These are phyloP conservation scores for Prosapia bicincta DNA, from an alignment of 2,888 invertebrate genomes.

Conservation along the genomic window DNA sequence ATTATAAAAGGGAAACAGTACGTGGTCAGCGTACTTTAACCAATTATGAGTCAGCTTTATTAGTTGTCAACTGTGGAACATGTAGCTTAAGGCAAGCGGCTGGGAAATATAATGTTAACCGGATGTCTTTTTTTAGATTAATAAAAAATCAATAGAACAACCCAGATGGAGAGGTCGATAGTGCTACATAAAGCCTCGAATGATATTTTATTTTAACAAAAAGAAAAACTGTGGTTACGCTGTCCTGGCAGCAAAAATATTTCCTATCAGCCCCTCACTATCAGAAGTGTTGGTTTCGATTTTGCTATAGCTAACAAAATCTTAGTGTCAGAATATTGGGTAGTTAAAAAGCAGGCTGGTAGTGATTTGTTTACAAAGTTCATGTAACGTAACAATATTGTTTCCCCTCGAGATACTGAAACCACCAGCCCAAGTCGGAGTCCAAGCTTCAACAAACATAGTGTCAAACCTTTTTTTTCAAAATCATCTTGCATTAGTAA, in stretches of 20 bases:
- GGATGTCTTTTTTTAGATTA: too few relatives aligned
- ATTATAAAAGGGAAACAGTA: too few relatives aligned
- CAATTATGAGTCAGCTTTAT: too few relatives aligned
- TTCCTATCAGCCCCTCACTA: constrained; percentile 15
- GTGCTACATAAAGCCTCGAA: neutral
- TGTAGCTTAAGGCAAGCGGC: neutral
- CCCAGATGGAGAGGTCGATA: neutral
- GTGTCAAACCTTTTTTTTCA: neutral
- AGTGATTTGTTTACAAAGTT: constrained; percentile 29
- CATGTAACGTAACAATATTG: constrained; percentile 15
- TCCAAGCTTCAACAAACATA: constrained; percentile 27
- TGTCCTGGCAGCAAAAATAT: constrained; percentile 11
- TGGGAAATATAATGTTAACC: too few relatives aligned
- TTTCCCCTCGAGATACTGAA: constrained; percentile 15
- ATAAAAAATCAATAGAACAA: neutral
- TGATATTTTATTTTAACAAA: constrained; percentile 25
- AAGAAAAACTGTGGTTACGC: constrained; percentile 24
- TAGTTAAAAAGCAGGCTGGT: constrained; percentile 12
- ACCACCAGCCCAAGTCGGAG: constrained; percentile 15
- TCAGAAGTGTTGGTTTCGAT: constrained; percentile 29
- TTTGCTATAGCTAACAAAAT: constrained; percentile 28
- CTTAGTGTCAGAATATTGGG: constrained; percentile 26
- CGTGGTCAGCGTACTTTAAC: too few relatives aligned
- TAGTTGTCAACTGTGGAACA: neutral
- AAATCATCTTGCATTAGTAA: too few relatives aligned